Evolutionary conservation across 1,140 invertebrate genomes (phyloP).

Genomic region (Euura lappo): DNA sequence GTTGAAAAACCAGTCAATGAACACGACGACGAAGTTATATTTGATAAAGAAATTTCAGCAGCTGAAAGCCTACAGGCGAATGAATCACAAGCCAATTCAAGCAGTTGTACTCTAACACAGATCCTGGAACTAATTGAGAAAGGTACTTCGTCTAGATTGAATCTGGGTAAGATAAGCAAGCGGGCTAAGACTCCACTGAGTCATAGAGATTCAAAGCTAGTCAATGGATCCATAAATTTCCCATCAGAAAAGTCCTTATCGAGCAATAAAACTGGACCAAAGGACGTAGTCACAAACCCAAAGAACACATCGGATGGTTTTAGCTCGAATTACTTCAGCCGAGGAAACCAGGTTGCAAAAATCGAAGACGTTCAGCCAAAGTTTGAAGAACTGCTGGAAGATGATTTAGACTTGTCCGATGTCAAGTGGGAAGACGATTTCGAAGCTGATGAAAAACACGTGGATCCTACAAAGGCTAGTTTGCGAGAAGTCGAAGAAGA

Average conservation of each 20-base stretch:
- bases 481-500: neutral
- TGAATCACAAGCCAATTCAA: neutral
- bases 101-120: neutral
- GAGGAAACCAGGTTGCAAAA: neutral
- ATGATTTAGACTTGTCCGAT: neutral
- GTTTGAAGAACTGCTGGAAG: neutral
- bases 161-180: neutral
- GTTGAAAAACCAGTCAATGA: neutral
- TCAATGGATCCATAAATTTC: neutral
- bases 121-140: neutral
- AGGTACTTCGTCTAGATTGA: neutral
- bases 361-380: neutral
- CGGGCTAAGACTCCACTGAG: neutral
- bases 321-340: neutral
- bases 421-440: neutral
- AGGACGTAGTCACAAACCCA: neutral
- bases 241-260: neutral
- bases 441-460: neutral
- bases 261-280: neutral
- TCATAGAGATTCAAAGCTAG: neutral
- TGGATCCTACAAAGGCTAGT: neutral
- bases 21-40: neutral
- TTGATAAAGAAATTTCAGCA: slow-evolving; percentile 27
- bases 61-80: slow-evolving; percentile 15
- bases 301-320: neutral